Percentiles rank a stretch among this genome's conserved stretches.
Evolutionary conservation across 2,888 invertebrate species (phyloP).

Genomic region (Laothoe populi): DNA sequence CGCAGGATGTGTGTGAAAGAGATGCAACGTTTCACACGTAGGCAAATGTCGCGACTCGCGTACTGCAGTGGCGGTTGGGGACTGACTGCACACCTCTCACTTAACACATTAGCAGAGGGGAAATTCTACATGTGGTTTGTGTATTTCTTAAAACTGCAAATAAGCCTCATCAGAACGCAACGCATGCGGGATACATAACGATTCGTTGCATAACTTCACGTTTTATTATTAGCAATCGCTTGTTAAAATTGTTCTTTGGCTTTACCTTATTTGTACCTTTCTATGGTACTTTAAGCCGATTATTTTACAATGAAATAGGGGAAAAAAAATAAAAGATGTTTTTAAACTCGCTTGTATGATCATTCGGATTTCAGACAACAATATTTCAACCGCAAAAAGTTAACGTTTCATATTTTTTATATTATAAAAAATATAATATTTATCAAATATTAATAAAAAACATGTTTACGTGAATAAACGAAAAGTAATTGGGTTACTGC

Average conservation of each 20-base stretch:
- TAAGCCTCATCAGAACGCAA: constrained; percentile 4
- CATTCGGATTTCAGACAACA: no score
- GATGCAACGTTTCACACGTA: neutral
- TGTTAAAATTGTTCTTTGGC: neutral
- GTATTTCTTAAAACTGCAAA: constrained; percentile 20
- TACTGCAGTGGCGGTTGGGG: neutral
- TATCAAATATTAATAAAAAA: no score
- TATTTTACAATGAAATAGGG: no score
- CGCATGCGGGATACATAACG: constrained; percentile 3
- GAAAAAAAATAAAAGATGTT: no score
- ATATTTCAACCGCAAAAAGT: no score
- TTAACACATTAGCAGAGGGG: constrained; percentile 14
- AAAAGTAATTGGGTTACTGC: no score
- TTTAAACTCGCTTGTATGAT: no score
- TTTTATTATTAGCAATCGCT: constrained; percentile 1
- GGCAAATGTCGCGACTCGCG: neutral
- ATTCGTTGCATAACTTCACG: constrained; percentile 9
- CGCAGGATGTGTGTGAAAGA: neutral
- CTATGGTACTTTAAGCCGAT: neutral
- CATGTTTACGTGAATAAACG: no score
- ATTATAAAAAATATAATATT: no score
- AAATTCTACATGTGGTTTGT: neutral
- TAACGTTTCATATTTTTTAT: no score
- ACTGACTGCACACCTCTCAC: constrained; percentile 17
- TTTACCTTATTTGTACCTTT: neutral